phyloP scores from a whole-genome alignment of 2,888 invertebrate species.

The Cynaeus angustus region DNA sequence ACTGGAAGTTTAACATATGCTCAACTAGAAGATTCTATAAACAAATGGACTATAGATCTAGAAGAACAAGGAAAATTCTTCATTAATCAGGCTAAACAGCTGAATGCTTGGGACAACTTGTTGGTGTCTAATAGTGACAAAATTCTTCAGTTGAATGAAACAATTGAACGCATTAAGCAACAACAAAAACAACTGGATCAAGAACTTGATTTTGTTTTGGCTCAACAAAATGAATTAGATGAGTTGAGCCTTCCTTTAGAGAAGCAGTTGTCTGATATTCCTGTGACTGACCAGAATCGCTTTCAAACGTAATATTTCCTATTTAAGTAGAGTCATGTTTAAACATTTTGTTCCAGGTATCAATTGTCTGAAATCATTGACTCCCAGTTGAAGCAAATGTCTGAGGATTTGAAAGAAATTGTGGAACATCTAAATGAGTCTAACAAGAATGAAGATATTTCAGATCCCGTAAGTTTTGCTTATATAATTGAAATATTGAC shows the following conservation, averaged over 20 bases:
- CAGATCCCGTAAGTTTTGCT: constrained; percentile 83
- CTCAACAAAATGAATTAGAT: constrained; percentile 94
- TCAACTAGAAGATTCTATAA: constrained; percentile 92
- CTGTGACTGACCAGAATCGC: constrained; percentile 88
- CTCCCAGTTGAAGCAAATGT: constrained; percentile 94
- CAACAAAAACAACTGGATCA: constrained; percentile 94
- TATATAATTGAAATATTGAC: neutral
- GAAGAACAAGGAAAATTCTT: constrained; percentile 95
- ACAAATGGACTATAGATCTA: constrained; percentile 94
- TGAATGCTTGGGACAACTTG: constrained; percentile 96
- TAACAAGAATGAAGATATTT: constrained; percentile 86
- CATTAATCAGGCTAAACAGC: constrained; percentile 94
- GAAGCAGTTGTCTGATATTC: constrained; percentile 81
- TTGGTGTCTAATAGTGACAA: constrained; percentile 94
- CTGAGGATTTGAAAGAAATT: constrained; percentile 94
- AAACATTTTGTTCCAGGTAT: constrained; percentile 75
- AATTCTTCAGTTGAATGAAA: constrained; percentile 89
- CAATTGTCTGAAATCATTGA: constrained; percentile 92
- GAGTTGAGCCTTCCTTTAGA: constrained; percentile 90
- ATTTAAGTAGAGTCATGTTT: constrained; percentile 32
- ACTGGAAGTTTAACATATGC: constrained; percentile 82
- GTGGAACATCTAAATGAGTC: constrained; percentile 95
- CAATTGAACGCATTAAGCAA: constrained; percentile 90
- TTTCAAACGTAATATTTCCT: constrained; percentile 83
- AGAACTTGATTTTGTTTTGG: constrained; percentile 93